Conservation (phyloP, 1,140 invertebrate species). For the Aphelenchoides besseyi region DNA sequence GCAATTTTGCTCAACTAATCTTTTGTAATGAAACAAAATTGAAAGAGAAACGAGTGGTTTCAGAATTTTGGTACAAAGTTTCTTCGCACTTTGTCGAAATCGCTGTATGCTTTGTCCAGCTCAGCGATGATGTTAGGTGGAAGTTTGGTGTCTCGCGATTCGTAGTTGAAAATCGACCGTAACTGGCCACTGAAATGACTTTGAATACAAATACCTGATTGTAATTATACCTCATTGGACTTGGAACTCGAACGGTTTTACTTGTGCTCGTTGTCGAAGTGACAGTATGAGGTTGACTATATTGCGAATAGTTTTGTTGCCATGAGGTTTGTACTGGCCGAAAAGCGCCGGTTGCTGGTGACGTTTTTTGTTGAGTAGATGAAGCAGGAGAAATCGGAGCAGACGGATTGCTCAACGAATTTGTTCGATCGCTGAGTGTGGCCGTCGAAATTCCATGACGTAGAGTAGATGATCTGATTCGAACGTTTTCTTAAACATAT, state of each 20-base stretch:
- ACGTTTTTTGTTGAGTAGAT: neutral
- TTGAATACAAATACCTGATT: neutral
- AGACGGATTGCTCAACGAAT: neutral
- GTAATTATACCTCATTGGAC: neutral
- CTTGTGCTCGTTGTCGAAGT: neutral
- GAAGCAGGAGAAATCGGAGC: neutral
- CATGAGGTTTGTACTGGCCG: neutral
- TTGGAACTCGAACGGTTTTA: neutral
- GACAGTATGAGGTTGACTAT: neutral
- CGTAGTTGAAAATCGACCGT: neutral
- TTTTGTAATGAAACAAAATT: too few relatives aligned
- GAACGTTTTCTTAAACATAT: neutral
- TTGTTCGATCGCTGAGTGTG: constrained; percentile 6
- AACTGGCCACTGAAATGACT: neutral
- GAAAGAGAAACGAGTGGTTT: neutral
- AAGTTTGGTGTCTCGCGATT: neutral
- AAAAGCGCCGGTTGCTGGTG: neutral
- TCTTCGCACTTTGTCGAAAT: neutral
- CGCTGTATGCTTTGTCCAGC: neutral
- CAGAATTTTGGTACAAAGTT: neutral
- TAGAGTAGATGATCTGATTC: neutral
- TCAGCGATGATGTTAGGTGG: neutral
- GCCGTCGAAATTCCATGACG: neutral
- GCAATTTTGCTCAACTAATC: too few relatives aligned
- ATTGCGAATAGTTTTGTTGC: neutral